A percentile compares a stretch with the other conserved stretches of the same genome.
These are phyloP conservation scores for Lophius piscatorius DNA, from an alignment of 2,113 vertebrate species.

Conservation along the genomic window DNA sequence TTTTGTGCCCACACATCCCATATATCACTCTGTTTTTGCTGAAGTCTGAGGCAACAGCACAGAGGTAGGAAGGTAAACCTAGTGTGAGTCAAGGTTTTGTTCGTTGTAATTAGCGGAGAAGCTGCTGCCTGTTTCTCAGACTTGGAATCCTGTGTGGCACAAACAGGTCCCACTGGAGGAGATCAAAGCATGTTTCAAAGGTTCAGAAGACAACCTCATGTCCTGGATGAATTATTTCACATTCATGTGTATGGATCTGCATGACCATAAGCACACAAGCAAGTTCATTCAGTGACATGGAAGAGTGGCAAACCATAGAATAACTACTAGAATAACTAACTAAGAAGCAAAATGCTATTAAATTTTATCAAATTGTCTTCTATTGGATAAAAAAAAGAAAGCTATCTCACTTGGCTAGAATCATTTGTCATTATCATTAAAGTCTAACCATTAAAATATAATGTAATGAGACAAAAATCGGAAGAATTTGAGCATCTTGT, in stretches of 20 bases:
- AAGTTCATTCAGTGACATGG: slow-evolving; percentile 2
- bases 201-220: slow-evolving; percentile 41
- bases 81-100: slow-evolving; percentile 59
- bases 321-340: too few relatives aligned
- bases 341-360: too few relatives aligned
- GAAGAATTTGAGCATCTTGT: too few relatives aligned
- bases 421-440: too few relatives aligned
- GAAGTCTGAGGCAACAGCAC: slow-evolving; percentile 5
- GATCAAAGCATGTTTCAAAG: slow-evolving; percentile 61
- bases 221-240: slow-evolving; percentile 13
- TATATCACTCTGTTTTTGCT: slow-evolving; percentile 9
- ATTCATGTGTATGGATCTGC: slow-evolving; percentile 4
- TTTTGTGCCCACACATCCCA: slow-evolving; percentile 4
- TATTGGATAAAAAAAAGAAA: too few relatives aligned
- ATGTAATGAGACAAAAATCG: too few relatives aligned
- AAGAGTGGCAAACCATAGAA: neutral
- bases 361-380: too few relatives aligned
- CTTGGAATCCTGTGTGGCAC: slow-evolving; percentile 53
- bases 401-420: too few relatives aligned
- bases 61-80: slow-evolving; percentile 33
- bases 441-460: too few relatives aligned
- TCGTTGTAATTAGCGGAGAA: slow-evolving; percentile 61
- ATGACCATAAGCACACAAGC: neutral
- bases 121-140: slow-evolving; percentile 51
- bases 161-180: slow-evolving; percentile 63